phyloP scores from a whole-genome alignment of 2,888 invertebrate species.

The Drosophila neotestacea region DNA sequence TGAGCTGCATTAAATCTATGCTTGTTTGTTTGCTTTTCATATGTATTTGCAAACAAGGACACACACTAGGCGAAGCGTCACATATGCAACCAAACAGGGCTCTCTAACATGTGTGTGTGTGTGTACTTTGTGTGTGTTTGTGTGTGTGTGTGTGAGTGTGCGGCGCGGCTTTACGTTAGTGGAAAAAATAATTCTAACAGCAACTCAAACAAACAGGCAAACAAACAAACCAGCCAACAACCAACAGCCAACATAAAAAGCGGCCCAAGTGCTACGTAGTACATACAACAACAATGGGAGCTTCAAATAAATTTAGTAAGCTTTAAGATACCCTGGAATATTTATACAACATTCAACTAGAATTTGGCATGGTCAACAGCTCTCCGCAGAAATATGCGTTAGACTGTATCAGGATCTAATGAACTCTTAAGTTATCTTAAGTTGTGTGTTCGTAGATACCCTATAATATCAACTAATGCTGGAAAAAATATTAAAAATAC shows the following conservation, averaged over 20 bases:
- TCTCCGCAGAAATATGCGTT: not conserved
- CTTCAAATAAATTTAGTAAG: not conserved
- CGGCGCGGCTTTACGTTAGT: slow-evolving; percentile 75
- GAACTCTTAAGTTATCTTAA: too few species aligned
- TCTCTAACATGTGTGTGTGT: slow-evolving; percentile 46
- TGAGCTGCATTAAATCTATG: slow-evolving; percentile 78
- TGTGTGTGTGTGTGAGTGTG: slow-evolving; percentile 51
- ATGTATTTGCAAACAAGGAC: slow-evolving; percentile 77
- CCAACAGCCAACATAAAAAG: slow-evolving; percentile 76
- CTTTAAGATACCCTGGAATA: slow-evolving; percentile 22
- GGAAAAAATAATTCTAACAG: slow-evolving; percentile 81
- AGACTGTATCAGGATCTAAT: too few species aligned
- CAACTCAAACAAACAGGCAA: slow-evolving; percentile 80
- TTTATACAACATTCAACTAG: not conserved
- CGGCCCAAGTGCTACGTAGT: slow-evolving; percentile 59
- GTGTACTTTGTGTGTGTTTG: slow-evolving; percentile 24
- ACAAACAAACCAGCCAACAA: slow-evolving; percentile 69
- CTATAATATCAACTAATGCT: not conserved
- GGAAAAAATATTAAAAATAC: not conserved
- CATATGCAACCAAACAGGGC: slow-evolving; percentile 51
- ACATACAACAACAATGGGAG: slow-evolving; percentile 13
- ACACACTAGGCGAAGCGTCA: slow-evolving; percentile 44
- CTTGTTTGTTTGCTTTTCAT: slow-evolving; percentile 74
- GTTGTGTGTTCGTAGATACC: not conserved
- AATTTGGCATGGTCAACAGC: not conserved